Conservation (phyloP, 2,113 vertebrate genomes). For the Antennarius striatus region DNA sequence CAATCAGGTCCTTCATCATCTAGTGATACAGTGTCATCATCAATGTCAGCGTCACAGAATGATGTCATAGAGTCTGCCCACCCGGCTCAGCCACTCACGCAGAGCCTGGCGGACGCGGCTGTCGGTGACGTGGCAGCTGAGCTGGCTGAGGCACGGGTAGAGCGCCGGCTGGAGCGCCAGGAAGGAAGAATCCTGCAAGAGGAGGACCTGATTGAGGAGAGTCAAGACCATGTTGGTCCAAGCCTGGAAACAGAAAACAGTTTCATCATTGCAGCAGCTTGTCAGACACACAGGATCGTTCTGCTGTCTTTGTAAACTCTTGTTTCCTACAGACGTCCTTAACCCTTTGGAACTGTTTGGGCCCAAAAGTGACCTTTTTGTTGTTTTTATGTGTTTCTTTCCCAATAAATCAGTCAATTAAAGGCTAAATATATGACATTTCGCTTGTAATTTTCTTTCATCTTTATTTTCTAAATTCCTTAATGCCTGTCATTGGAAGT, state of each 20-base stretch:
- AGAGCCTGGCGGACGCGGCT: slow-evolving; percentile 90
- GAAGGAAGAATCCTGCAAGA: slow-evolving; percentile 89
- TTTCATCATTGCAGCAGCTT: too few relatives aligned
- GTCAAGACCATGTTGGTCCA: slow-evolving; percentile 99
- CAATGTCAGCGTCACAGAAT: slow-evolving; percentile 61
- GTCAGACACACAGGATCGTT: too few relatives aligned
- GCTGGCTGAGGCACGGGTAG: slow-evolving; percentile 95
- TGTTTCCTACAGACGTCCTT: too few relatives aligned
- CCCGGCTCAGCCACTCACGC: slow-evolving; percentile 92
- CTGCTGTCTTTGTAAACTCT: too few relatives aligned
- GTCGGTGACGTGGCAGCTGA: slow-evolving; percentile 94
- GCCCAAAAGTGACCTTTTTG: too few relatives aligned
- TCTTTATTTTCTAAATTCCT: too few relatives aligned
- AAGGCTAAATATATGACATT: too few relatives aligned
- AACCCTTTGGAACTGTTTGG: too few relatives aligned
- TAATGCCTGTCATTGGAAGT: too few relatives aligned
- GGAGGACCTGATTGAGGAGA: slow-evolving; percentile 93
- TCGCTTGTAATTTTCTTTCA: too few relatives aligned
- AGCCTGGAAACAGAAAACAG: slow-evolving; percentile 75
- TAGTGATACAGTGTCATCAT: neutral
- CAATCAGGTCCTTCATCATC: neutral
- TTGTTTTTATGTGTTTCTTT: too few relatives aligned
- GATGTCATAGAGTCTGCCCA: slow-evolving; percentile 95
- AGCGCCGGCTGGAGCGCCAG: slow-evolving; percentile 91
- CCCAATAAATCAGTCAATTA: too few relatives aligned